phyloP scores from a whole-genome alignment of 2,113 vertebrate genomes.

The Saimiri boliviensis region DNA sequence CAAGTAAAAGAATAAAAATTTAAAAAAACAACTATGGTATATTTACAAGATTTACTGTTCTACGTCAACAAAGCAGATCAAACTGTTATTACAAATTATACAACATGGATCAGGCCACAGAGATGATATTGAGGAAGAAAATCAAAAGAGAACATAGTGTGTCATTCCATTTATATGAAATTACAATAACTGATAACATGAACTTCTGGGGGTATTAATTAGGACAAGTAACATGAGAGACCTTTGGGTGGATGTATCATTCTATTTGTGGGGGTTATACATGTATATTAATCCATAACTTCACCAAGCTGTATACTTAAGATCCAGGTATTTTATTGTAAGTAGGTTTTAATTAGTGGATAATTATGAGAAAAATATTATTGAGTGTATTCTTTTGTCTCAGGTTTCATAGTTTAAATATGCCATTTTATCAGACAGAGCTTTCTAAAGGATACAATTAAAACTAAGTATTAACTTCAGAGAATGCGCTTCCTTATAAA shows the following conservation, averaged over 20 bases:
- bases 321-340: neutral
- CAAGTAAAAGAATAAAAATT: neutral
- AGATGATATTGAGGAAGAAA: neutral
- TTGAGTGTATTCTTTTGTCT: neutral
- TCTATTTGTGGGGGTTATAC: neutral
- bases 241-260: neutral
- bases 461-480: constrained; percentile 1
- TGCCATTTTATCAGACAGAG: neutral
- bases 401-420: neutral
- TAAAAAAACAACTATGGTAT: neutral
- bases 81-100: neutral
- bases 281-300: neutral
- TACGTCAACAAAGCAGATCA: neutral
- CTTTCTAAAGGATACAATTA: neutral
- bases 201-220: neutral
- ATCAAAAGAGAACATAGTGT: neutral
- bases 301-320: neutral
- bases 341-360: neutral
- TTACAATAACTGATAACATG: neutral
- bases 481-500: neutral
- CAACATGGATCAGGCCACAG: neutral
- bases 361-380: neutral
- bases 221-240: neutral
- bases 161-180: neutral
- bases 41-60: neutral